A percentile compares a stretch with the other conserved stretches of the same genome.
Evolutionary conservation across 2,797 vertebrate species (phyloP).

Genomic region (Tarsius wallacei): DNA sequence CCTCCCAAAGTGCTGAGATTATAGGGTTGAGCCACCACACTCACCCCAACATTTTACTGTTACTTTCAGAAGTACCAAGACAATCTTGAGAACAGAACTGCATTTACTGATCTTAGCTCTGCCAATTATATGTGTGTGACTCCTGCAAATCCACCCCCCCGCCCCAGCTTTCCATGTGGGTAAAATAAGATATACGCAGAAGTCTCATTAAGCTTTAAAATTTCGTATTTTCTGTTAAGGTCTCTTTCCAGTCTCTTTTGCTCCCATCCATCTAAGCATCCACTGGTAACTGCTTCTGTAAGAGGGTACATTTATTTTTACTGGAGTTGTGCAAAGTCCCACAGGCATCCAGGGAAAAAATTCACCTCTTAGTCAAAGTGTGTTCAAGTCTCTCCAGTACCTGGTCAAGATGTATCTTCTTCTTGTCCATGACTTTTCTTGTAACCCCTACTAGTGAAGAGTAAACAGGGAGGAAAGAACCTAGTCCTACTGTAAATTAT

Average conservation of each 20-base stretch:
- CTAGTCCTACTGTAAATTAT: slow-evolving; percentile 79
- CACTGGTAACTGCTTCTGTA: slow-evolving; percentile 58
- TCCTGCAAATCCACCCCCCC: neutral
- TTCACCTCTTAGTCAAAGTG: neutral
- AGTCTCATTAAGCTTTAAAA: slow-evolving; percentile 58
- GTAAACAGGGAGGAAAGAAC: slow-evolving; percentile 85
- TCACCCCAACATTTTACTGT: neutral
- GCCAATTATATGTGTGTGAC: neutral
- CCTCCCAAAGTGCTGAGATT: too few relatives aligned
- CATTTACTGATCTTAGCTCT: neutral
- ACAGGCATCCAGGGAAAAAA: neutral
- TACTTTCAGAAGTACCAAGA: neutral
- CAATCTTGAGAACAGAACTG: neutral
- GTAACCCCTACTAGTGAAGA: slow-evolving; percentile 85
- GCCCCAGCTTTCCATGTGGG: neutral
- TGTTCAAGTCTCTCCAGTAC: slow-evolving; percentile 36
- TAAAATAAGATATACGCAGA: slow-evolving; percentile 22
- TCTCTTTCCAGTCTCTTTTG: neutral
- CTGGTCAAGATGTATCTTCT: slow-evolving; percentile 85
- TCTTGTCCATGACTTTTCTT: slow-evolving; percentile 64
- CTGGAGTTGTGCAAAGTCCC: slow-evolving; percentile 23
- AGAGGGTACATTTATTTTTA: slow-evolving; percentile 48
- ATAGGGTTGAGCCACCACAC: too few relatives aligned
- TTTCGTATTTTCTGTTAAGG: slow-evolving; percentile 44
- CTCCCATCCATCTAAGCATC: slow-evolving; percentile 22